A percentile compares a stretch with the other conserved stretches of the same genome.
Conservation (phyloP, 2,888 invertebrate genomes). For the Camptogramma bilineatum region DNA sequence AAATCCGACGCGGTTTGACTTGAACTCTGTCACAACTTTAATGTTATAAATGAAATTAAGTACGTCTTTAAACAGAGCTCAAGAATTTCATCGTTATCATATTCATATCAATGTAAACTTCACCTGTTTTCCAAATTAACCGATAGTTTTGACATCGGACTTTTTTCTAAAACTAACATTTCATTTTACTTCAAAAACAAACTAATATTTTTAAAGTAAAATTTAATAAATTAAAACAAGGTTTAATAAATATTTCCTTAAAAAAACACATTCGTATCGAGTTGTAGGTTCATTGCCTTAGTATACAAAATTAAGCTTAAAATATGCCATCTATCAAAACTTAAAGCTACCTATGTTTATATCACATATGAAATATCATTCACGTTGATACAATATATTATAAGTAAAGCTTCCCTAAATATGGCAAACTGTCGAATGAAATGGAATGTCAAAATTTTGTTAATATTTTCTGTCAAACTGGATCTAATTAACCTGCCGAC, state of each 20-base stretch:
- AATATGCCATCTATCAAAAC: constrained; percentile 59
- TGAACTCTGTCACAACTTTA: constrained; percentile 40
- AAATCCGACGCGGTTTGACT: constrained; percentile 69
- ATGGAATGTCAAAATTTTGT: constrained; percentile 58
- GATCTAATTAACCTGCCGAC: constrained; percentile 34
- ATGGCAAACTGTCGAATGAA: constrained; percentile 64
- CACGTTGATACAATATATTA: constrained; percentile 70
- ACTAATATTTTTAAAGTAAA: constrained; percentile 59
- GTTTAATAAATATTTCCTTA: constrained; percentile 72
- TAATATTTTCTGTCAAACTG: constrained; percentile 44
- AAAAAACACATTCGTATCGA: constrained; percentile 57
- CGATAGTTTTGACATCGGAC: constrained; percentile 68
- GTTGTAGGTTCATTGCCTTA: constrained; percentile 60
- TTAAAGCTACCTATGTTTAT: constrained; percentile 72
- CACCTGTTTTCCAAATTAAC: constrained; percentile 52
- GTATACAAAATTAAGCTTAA: constrained; percentile 60
- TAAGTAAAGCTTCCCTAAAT: constrained; percentile 69
- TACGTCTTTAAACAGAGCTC: constrained; percentile 34
- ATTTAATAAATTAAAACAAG: constrained; percentile 63
- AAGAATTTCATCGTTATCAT: constrained; percentile 46
- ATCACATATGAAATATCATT: constrained; percentile 83
- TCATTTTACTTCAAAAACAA: constrained; percentile 62
- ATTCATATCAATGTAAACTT: constrained; percentile 39
- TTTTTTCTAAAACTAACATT: constrained; percentile 60
- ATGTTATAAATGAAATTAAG: constrained; percentile 19